A percentile compares a stretch with the other conserved stretches of the same genome.
Conservation (phyloP, 1,140 invertebrate species). For the Aphelenchoides besseyi region DNA sequence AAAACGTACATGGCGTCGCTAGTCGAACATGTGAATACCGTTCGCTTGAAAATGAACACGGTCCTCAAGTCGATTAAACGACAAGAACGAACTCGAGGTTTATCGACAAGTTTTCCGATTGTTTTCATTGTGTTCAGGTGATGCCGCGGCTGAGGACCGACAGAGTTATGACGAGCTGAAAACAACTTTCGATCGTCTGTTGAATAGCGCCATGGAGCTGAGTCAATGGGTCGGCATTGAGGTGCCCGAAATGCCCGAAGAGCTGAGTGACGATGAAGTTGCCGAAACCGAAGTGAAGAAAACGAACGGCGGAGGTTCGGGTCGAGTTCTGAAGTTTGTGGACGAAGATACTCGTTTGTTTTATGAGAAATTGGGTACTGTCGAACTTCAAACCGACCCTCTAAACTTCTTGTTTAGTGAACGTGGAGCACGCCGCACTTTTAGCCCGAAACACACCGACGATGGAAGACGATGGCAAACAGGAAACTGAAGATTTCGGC, state of each 20-base stretch:
- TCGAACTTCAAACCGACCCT: constrained; percentile 72
- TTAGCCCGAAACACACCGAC: not conserved
- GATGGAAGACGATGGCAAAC: constrained; percentile 17
- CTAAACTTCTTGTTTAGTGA: constrained; percentile 69
- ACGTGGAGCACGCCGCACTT: constrained; percentile 17
- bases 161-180: constrained; percentile 45
- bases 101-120: not conserved
- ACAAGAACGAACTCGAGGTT: constrained; percentile 75
- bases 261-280: constrained; percentile 46
- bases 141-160: constrained; percentile 47
- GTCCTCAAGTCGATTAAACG: constrained; percentile 79
- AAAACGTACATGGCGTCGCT: constrained; percentile 84
- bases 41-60: constrained; percentile 69
- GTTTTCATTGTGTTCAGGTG: constrained; percentile 26
- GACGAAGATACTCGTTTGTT: constrained; percentile 90
- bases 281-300: constrained; percentile 40
- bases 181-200: constrained; percentile 36
- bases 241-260: constrained; percentile 40
- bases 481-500: constrained; percentile 15
- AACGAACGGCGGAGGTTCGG: constrained; percentile 21
- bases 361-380: constrained; percentile 78
- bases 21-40: constrained; percentile 76
- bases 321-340: constrained; percentile 24
- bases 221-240: constrained; percentile 39
- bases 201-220: constrained; percentile 26